phyloP scores from a whole-genome alignment of 2,888 invertebrate genomes.

The Blastobasis adustella region DNA sequence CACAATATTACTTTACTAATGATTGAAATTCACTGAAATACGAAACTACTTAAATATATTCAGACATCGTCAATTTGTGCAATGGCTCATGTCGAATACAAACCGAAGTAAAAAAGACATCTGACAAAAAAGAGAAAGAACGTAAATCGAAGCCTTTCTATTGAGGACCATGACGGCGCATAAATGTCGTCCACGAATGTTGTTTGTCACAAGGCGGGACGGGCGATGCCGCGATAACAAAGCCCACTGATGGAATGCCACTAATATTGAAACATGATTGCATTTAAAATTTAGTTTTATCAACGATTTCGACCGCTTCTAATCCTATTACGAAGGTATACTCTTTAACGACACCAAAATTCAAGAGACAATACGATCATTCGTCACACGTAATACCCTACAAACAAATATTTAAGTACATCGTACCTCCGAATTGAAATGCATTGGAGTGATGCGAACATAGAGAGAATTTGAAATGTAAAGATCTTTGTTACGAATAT shows the following conservation, averaged over 20 bases:
- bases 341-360: too few relatives aligned
- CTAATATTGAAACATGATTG: conserved; percentile 47
- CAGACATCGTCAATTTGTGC: conserved; percentile 10
- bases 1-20: too few relatives aligned
- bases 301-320: conserved; percentile 13
- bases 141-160: conserved; percentile 66
- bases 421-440: neutral
- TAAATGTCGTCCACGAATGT: conserved; percentile 61
- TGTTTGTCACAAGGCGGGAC: conserved; percentile 60
- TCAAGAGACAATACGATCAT: too few relatives aligned
- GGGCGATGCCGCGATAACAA: conserved; percentile 44
- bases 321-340: too few relatives aligned
- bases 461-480: conserved; percentile 1
- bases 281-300: conserved; percentile 34
- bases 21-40: too few relatives aligned
- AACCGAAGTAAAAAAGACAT: conserved; percentile 45
- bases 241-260: conserved; percentile 29
- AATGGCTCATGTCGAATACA: conserved; percentile 35
- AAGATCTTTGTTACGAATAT: conserved; percentile 5
- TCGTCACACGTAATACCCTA: too few relatives aligned
- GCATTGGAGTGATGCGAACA: neutral
- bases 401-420: too few relatives aligned
- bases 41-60: too few relatives aligned
- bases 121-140: conserved; percentile 47
- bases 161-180: conserved; percentile 67